Conservation (phyloP, 2,797 vertebrate species). For the Gorsachius magnificus region DNA sequence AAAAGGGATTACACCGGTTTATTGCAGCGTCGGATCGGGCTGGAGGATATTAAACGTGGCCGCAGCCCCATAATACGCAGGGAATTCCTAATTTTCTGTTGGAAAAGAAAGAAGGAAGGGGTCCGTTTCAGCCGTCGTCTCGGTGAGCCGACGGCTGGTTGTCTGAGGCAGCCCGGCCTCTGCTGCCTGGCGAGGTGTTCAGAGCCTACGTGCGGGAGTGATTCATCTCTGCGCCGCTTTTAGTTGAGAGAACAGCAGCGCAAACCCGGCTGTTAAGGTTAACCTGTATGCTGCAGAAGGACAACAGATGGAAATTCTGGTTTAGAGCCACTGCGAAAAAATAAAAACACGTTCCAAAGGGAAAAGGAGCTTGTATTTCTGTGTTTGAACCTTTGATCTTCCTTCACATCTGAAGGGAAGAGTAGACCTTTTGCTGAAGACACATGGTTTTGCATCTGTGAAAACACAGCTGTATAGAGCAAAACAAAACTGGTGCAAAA, state of each 20-base stretch:
- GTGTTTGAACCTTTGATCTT: constrained; percentile 94
- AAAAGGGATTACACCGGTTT: background rate
- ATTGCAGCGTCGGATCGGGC: background rate
- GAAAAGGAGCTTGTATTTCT: constrained; percentile 88
- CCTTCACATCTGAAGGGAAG: constrained; percentile 84
- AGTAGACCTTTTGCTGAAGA: constrained; percentile 84
- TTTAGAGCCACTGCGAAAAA: constrained; percentile 83
- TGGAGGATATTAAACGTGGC: background rate
- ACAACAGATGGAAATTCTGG: constrained; percentile 92
- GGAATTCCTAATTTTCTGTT: background rate
- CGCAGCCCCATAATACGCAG: background rate
- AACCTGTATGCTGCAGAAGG: constrained; percentile 87
- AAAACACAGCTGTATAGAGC: constrained; percentile 95
- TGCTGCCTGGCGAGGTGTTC: constrained; percentile 4
- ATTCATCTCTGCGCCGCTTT: constrained; percentile 45
- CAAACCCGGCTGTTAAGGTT: constrained; percentile 65
- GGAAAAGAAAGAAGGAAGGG: background rate
- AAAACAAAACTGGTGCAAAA: constrained; percentile 82
- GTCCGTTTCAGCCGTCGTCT: background rate
- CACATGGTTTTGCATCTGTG: constrained; percentile 96
- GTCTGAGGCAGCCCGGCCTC: background rate
- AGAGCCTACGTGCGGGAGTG: background rate
- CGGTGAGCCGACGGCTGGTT: background rate
- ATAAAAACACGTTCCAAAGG: constrained; percentile 84
- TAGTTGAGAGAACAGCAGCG: constrained; percentile 40